Evolutionary conservation across 2,888 invertebrate genomes (phyloP), one percentile per base, ranked within the genome.

Genomic region (Camponotus fellah): DNA sequence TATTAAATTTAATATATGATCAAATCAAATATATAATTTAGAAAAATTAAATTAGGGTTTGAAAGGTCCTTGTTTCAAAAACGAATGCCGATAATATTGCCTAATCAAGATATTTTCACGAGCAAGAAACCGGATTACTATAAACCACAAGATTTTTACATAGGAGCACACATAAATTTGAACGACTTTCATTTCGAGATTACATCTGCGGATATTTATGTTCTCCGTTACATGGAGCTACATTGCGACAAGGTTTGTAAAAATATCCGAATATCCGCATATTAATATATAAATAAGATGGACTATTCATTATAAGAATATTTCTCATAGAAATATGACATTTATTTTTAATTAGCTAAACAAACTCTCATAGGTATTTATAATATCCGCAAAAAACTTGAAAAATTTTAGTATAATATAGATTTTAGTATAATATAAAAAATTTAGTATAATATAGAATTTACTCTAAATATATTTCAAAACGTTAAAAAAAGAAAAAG

Each of bases 221-320:
- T 98, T 0, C 95, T 98, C 72, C 96, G 97, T 64, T 99, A 98
- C 92, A 97, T 99, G 98, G 99, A 99, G 94, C 93, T 97, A 9
- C 96, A 98, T 94, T 95, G 96, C 81, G 95, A 96, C 82, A 96
- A 98, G 96, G 98, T 98, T 37, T 32, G 9, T 40, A 65, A 86
- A 88, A 90, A 72, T 17, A 79, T 62, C 12, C 3, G 60, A 14
- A 65, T 69, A 53, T 26, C 21, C 17, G 10, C 3, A 8, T 71
- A 37, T 53, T 64, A 37, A 21, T 5, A 17, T 17, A 40, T 9
- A 12, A 43, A 64, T 49, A 69, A 40, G 26, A 40, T 60, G 43
- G 32, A 2, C n/a, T 17, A 43, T 37, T 77, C 4, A 40, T 5
- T 21, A 8, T 26, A 53, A 37, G 34, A 76, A 21, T 98, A 93